phyloP scores from a whole-genome alignment of 1,140 invertebrate species.

The Drosophila santomea region DNA sequence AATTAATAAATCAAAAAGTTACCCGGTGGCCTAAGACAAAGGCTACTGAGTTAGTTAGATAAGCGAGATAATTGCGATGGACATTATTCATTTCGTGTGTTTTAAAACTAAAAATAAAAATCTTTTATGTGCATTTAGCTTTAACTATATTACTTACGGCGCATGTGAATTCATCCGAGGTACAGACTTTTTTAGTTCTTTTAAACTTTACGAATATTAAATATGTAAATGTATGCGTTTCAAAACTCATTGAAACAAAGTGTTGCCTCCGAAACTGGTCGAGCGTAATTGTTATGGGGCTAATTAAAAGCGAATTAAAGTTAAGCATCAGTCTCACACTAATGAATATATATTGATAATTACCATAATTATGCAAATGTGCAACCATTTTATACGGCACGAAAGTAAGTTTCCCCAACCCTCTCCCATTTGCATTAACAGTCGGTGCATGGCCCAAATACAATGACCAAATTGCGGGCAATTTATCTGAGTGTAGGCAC shows the following conservation, averaged over 20 bases:
- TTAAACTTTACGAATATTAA: background rate
- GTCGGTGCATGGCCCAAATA: slow-evolving; percentile 9
- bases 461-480: slow-evolving; percentile 5
- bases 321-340: slow-evolving; percentile 68
- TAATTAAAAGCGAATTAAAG: slow-evolving; percentile 78
- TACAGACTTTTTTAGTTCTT: too few relatives aligned
- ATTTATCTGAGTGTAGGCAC: slow-evolving; percentile 13
- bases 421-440: slow-evolving; percentile 12
- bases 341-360: slow-evolving; percentile 81
- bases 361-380: slow-evolving; percentile 80
- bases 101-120: background rate
- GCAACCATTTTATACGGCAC: slow-evolving; percentile 55
- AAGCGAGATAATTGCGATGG: slow-evolving; percentile 20
- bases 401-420: slow-evolving; percentile 24
- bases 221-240: slow-evolving; percentile 17
- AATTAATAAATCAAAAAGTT: slow-evolving; percentile 22
- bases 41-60: slow-evolving; percentile 40
- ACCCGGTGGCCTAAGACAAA: slow-evolving; percentile 46
- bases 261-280: slow-evolving; percentile 65
- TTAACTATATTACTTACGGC: too few relatives aligned
- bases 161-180: too few relatives aligned
- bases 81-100: slow-evolving; percentile 15
- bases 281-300: slow-evolving; percentile 69
- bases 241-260: slow-evolving; percentile 23
- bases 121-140: too few relatives aligned